A percentile compares a stretch with the other conserved stretches of the same genome.
Conservation (phyloP, 2,797 vertebrate genomes). For the Siniperca scherzeri region DNA sequence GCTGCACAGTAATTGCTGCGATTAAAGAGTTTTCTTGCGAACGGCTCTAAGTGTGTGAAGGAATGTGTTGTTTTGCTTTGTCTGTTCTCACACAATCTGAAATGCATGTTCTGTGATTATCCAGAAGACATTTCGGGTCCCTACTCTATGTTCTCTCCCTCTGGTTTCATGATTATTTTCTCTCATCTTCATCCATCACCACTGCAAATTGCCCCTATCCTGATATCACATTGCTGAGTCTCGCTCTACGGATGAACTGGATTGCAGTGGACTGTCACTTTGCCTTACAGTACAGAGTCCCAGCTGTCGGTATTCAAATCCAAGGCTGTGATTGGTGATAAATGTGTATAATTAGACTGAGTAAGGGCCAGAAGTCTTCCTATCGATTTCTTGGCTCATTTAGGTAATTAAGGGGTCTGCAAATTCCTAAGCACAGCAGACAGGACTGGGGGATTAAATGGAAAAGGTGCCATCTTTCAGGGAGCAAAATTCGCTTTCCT, state of each 20-base stretch:
- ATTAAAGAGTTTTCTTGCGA: constrained; percentile 52
- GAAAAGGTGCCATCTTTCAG: constrained; percentile 45
- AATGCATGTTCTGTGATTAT: constrained; percentile 42
- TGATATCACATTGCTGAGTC: constrained; percentile 66
- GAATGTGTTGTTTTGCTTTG: constrained; percentile 5
- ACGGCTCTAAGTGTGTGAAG: constrained; percentile 15
- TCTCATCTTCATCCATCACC: constrained; percentile 45
- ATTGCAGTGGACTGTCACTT: constrained; percentile 62
- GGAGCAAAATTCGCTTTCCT: constrained; percentile 16
- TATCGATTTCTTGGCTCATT: constrained; percentile 80
- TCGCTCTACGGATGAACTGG: constrained; percentile 53
- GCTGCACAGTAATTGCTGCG: constrained; percentile 41
- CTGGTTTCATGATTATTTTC: constrained; percentile 54
- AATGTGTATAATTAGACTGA: constrained; percentile 81
- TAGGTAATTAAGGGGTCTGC: constrained; percentile 76
- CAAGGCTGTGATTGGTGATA: constrained; percentile 72
- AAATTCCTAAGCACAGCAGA: constrained; percentile 74
- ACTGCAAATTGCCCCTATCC: constrained; percentile 49
- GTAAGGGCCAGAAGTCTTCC: constrained; percentile 66
- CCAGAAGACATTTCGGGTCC: constrained; percentile 34
- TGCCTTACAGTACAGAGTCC: constrained; percentile 39
- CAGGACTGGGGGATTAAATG: constrained; percentile 59
- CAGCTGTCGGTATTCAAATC: constrained; percentile 54
- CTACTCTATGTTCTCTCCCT: constrained; percentile 14
- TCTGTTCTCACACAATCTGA: constrained; percentile 26